phyloP scores from a whole-genome alignment of 2,888 invertebrate genomes.

The Blastobasis lacticolella region DNA sequence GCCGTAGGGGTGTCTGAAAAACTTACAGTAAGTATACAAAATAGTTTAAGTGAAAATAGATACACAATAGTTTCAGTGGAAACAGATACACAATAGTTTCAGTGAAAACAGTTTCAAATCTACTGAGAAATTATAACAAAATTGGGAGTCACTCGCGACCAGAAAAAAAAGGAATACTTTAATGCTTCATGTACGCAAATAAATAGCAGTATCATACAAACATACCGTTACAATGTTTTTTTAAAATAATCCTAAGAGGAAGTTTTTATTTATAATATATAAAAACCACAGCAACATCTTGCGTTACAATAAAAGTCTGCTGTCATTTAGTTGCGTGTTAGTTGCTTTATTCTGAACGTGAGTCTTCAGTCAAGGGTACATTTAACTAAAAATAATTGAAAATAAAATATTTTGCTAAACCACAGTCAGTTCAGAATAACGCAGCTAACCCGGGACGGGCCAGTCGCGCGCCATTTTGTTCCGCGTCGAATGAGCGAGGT shows the following conservation, averaged over 20 bases:
- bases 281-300: slow-evolving; percentile 57
- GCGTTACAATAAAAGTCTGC: slow-evolving; percentile 57
- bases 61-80: slow-evolving; percentile 8
- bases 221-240: slow-evolving; percentile 25
- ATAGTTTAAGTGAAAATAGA: slow-evolving; percentile 20
- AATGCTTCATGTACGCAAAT: slow-evolving; percentile 64
- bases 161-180: slow-evolving; percentile 49
- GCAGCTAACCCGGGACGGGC: slow-evolving; percentile 37
- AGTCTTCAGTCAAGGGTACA: slow-evolving; percentile 43
- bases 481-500: too few relatives aligned
- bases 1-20: slow-evolving; percentile 50
- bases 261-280: slow-evolving; percentile 18
- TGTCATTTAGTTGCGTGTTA: slow-evolving; percentile 39
- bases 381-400: slow-evolving; percentile 51
- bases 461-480: slow-evolving; percentile 26
- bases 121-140: slow-evolving; percentile 44
- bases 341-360: slow-evolving; percentile 44
- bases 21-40: slow-evolving; percentile 50
- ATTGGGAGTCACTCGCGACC: slow-evolving; percentile 7
- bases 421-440: slow-evolving; percentile 37
- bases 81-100: slow-evolving; percentile 4
- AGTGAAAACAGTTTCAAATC: slow-evolving; percentile 63
- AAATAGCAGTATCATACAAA: slow-evolving; percentile 49
- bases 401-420: slow-evolving; percentile 51
- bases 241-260: slow-evolving; percentile 39